phyloP scores from a whole-genome alignment of 1,140 invertebrate species.

The Piezodorus guildinii region DNA sequence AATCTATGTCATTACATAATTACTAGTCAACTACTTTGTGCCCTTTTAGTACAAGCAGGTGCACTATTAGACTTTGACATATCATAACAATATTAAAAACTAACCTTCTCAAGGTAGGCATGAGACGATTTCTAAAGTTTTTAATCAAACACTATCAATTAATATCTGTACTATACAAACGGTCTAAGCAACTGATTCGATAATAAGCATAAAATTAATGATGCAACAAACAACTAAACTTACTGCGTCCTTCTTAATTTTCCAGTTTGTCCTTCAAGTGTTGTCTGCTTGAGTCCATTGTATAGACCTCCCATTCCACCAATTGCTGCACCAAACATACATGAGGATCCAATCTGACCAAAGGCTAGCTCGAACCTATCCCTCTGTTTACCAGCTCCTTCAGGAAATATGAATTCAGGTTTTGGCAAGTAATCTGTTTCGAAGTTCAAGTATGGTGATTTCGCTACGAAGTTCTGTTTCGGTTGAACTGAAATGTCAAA shows the following conservation, averaged over 20 bases:
- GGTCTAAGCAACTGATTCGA: too few species aligned
- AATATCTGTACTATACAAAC: too few species aligned
- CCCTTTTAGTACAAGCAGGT: too few species aligned
- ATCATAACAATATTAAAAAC: too few species aligned
- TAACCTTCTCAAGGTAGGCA: too few species aligned
- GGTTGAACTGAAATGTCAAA: conserved; percentile 18
- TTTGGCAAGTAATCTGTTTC: conserved; percentile 74
- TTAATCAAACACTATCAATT: too few species aligned
- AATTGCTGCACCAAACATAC: conserved; percentile 67
- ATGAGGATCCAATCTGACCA: conserved; percentile 82
- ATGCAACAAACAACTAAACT: conserved; percentile 30
- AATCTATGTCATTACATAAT: too few species aligned
- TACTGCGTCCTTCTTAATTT: conserved; percentile 85
- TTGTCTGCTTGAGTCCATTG: conserved; percentile 72
- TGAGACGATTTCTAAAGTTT: too few species aligned
- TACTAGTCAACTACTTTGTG: too few species aligned
- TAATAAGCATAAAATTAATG: too few species aligned
- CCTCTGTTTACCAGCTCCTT: conserved; percentile 66
- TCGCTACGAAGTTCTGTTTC: conserved; percentile 13
- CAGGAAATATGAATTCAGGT: conserved; percentile 87
- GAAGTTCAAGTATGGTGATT: conserved; percentile 84
- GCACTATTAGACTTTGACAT: too few species aligned
- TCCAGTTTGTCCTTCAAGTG: conserved; percentile 68
- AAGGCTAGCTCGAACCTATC: conserved; percentile 82
- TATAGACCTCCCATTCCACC: conserved; percentile 78